Base-by-base conservation (phyloP, 2,888 invertebrate species). In the Byasa hedistus region DNA sequence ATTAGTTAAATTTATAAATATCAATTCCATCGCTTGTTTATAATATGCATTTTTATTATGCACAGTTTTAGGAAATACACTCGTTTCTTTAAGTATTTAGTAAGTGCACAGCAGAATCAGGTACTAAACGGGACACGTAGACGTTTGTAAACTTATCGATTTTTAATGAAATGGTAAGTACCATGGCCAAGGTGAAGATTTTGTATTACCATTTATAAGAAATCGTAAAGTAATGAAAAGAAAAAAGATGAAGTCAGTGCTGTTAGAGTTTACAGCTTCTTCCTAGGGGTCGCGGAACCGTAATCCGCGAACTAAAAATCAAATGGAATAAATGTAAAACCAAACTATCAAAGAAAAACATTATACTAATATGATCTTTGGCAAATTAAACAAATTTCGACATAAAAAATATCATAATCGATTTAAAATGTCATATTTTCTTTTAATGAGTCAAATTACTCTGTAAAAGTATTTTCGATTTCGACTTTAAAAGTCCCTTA, bases 11-110 rank as follows among this genome's bases (percentile, higher is more conserved):
- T 39, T 48, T 57, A 39, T 77, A 72, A 76, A 76, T 76, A 82
- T 86, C 85, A 86, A 86, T 86, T 86, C 87, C 87, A 81, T 86
- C 76, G 77, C 75, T 81, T 81, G 76, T 80, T 80, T 78, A 75
- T 76, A 76, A 75, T 72, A 70, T 70, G 64, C 57, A 56, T 15
- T 52, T 52, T 57, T 62, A 69, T 67, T 69, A 65, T 59, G 69
- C 59, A 64, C 54, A 55, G 21, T 56, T 15, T 65, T 54, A 15
- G 8, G 51, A 54, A 58, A 60, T 7, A 27, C n/a, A 23, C 19
- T 21, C 22, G 44, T 61, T 48, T 36, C 55, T 54, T 61, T 12
- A 59, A 24, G 32, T 51, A 54, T 61, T 44, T 32, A 39, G 22
- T 48, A 56, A 67, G 27, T 61, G 57, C 44, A 64, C n/a, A 60